Conservation (phyloP, 2,888 invertebrate species). For the Agrochola lota region DNA sequence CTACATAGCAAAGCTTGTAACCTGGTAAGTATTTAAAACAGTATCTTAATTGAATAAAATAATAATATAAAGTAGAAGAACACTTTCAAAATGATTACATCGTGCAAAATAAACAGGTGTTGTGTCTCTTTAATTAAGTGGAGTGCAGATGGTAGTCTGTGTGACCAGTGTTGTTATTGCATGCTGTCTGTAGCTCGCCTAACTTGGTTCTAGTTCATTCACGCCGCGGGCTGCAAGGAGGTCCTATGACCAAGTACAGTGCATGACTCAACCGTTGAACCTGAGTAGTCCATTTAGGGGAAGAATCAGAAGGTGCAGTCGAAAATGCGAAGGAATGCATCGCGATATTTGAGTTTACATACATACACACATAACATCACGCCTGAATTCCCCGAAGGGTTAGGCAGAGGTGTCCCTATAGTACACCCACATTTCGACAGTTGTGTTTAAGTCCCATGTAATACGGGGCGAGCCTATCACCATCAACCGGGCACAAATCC, state of each 20-base stretch:
- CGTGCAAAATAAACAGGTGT: constrained; percentile 10
- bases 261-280: constrained; percentile 55
- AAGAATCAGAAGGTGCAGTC: constrained; percentile 13
- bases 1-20: background rate
- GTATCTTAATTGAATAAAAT: background rate
- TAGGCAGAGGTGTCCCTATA: too few relatives aligned
- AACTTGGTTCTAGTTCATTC: constrained; percentile 54
- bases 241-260: constrained; percentile 53
- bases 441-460: too few relatives aligned
- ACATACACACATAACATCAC: too few relatives aligned
- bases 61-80: background rate
- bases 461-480: too few relatives aligned
- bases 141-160: constrained; percentile 37
- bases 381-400: too few relatives aligned
- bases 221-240: constrained; percentile 44
- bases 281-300: background rate
- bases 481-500: too few relatives aligned
- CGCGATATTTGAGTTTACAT: background rate
- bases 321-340: background rate
- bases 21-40: background rate
- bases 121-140: constrained; percentile 40
- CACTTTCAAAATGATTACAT: background rate
- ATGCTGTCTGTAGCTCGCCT: constrained; percentile 40
- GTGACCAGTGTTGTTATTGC: constrained; percentile 38
- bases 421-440: too few relatives aligned